Conservation (phyloP, 2,797 vertebrate species). For the Chaenodraco wilsoni region DNA sequence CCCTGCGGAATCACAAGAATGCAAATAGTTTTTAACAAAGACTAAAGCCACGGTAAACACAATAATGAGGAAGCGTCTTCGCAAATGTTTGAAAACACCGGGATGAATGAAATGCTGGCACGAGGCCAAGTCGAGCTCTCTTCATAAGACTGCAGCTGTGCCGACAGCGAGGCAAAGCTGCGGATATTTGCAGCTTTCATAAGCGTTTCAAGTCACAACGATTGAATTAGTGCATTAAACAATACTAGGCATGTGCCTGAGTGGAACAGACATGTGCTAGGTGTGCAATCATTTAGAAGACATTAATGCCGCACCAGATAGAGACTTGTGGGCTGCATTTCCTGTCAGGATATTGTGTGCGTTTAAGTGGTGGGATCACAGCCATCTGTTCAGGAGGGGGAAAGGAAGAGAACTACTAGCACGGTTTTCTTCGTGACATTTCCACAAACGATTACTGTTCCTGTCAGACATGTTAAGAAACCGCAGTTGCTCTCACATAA, state of each 20-base stretch:
- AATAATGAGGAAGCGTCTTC: conserved; percentile 63
- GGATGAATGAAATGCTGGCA: conserved; percentile 61
- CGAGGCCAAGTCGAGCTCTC: conserved; percentile 63
- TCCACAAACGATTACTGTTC: conserved; percentile 2
- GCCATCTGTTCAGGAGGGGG: conserved; percentile 45
- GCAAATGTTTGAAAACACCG: conserved; percentile 71
- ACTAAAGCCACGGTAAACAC: conserved; percentile 65
- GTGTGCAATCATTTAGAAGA: conserved; percentile 71
- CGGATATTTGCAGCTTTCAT: conserved; percentile 59
- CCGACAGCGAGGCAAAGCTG: conserved; percentile 61
- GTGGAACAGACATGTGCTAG: conserved; percentile 62
- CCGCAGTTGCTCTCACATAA: conserved; percentile 5
- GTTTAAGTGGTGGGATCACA: conserved; percentile 52
- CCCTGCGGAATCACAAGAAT: conserved; percentile 81
- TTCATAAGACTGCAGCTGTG: conserved; percentile 70
- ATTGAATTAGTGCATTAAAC: conserved; percentile 65
- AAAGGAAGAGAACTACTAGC: neutral
- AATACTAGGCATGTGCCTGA: conserved; percentile 53
- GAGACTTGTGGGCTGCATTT: conserved; percentile 42
- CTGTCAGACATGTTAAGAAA: conserved; percentile 11
- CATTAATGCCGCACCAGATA: conserved; percentile 53
- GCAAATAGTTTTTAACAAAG: conserved; percentile 62
- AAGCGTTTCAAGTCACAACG: conserved; percentile 56
- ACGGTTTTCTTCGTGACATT: conserved; percentile 16
- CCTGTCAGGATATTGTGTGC: conserved; percentile 54